Conservation (phyloP, 2,888 invertebrate species). For the Apocheima hispidaria region DNA sequence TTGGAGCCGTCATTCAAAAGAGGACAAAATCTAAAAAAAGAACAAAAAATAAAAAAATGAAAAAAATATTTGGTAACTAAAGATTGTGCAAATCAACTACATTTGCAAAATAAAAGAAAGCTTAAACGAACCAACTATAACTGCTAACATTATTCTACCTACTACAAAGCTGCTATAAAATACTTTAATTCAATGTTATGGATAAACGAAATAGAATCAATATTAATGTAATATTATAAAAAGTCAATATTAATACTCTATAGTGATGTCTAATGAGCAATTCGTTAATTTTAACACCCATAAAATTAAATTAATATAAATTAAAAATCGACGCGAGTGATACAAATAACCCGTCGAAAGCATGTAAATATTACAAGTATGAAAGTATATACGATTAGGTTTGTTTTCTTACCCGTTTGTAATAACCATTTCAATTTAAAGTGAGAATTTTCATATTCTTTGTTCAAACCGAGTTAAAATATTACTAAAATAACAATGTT, state of each 20-base stretch:
- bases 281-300: conserved; percentile 12
- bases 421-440: too few species aligned
- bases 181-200: not conserved
- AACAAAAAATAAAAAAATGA: too few species aligned
- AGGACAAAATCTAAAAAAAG: too few species aligned
- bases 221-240: too few species aligned
- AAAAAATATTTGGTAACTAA: not conserved
- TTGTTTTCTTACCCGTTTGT: too few species aligned
- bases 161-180: conserved; percentile 42
- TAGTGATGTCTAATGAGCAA: conserved; percentile 35
- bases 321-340: not conserved
- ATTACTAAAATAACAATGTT: too few species aligned
- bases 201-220: conserved; percentile 1
- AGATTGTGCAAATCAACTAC: not conserved
- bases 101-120: conserved; percentile 68
- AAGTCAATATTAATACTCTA: conserved; percentile 10
- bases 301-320: not conserved
- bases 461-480: too few species aligned
- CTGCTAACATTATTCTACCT: conserved; percentile 48
- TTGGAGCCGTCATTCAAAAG: too few species aligned
- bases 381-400: too few species aligned
- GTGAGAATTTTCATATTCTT: too few species aligned
- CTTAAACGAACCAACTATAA: conserved; percentile 71
- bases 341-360: not conserved
- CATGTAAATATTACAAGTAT: too few species aligned